Evolutionary conservation across 2,113 vertebrate genomes (phyloP), one percentile per base, ranked within the genome.

Genomic region (Zosterops lateralis): DNA sequence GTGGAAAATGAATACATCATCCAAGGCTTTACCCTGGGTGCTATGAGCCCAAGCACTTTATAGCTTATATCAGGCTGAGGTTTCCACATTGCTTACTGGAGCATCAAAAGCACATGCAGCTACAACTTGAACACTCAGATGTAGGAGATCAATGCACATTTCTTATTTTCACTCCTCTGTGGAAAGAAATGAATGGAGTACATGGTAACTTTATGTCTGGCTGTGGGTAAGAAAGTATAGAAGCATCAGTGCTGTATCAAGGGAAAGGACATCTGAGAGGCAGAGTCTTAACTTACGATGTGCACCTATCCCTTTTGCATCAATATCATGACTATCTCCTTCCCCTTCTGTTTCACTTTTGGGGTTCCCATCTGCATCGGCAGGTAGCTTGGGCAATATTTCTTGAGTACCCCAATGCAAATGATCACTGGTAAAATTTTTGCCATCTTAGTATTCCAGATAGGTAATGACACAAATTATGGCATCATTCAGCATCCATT

Each of bases 191-290:
- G 1, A 36, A 17, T 45, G 24, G 11, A 47, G 3, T 44, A 54
- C 18, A 50, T 0, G 0, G 0, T 47, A 54, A 54, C 2, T 14
- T 65, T 53, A 36, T 12, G 48, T 17, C 17, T 54, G 17, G 5
- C 9, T 58, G 8, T 24, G 7, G 13, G 17, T 75, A 54, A 80
- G 28, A 56, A 65, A 34, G 9, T 21, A 19, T 7, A 18, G 32
- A 89, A 34, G 17, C 19, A 60, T 56, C 8, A 34, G 10, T 16
- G 17, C 2, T 38, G 6, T 60, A 47, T 17, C 22, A 72, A 50
- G 14, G 20, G 7, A 3, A 18, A 71, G 22, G 34, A 60, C 32
- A 60, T 14, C 25, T 57, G 11, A 12, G 10, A 9, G 3, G 5
- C 32, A 74, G 31, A 51, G 3, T 45, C 61, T 77, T 81, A 60